phyloP scores from a whole-genome alignment of 2,888 invertebrate species.

The Podotricha telesiphe region DNA sequence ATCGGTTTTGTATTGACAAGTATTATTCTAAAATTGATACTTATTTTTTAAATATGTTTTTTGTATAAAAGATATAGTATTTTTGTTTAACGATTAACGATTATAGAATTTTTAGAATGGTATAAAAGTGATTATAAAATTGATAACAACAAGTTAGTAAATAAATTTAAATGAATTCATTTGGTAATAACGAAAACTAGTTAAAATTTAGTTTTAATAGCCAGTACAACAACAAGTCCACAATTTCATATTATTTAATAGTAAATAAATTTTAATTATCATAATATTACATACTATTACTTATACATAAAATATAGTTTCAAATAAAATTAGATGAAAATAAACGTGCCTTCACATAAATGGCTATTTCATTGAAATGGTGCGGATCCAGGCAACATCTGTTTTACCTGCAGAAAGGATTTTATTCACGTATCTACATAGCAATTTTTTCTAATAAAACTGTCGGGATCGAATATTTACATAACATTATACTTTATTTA shows the following conservation, averaged over 20 bases:
- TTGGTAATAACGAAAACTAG: too few relatives aligned
- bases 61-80: too few relatives aligned
- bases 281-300: neutral
- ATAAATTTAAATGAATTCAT: too few relatives aligned
- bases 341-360: constrained; percentile 17
- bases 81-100: too few relatives aligned
- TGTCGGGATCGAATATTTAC: constrained; percentile 35
- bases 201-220: too few relatives aligned
- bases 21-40: neutral
- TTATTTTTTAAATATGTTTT: too few relatives aligned
- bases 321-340: constrained; percentile 15
- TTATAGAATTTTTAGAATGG: too few relatives aligned
- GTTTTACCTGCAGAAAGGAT: constrained; percentile 43
- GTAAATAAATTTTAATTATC: neutral
- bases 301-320: constrained; percentile 1
- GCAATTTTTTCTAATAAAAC: constrained; percentile 29
- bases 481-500: constrained; percentile 34
- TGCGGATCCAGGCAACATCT: constrained; percentile 45
- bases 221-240: neutral
- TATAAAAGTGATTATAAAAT: too few relatives aligned
- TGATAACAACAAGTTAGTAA: too few relatives aligned
- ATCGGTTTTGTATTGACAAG: constrained; percentile 10
- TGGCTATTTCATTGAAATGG: constrained; percentile 33
- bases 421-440: constrained; percentile 40
- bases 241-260: neutral